These are phyloP conservation scores for Aix galericulata DNA, from an alignment of 2,113 vertebrate genomes.

Conservation along the genomic window DNA sequence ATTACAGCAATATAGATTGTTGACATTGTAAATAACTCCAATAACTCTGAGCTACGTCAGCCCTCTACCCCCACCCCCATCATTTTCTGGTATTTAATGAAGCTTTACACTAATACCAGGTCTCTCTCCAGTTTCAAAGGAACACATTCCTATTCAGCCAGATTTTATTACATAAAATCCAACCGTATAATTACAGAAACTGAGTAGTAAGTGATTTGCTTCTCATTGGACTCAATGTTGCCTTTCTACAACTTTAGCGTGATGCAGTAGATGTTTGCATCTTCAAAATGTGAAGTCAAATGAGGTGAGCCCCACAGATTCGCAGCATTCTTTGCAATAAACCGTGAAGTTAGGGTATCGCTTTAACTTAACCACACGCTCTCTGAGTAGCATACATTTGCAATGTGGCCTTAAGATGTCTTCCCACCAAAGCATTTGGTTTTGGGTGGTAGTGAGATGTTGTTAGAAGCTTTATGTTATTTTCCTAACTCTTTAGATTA, in stretches of 20 bases:
- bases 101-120: not conserved
- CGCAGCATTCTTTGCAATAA: not conserved
- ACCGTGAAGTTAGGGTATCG: not conserved
- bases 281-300: not conserved
- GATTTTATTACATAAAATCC: not conserved
- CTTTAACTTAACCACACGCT: not conserved
- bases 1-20: not conserved
- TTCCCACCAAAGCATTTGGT: not conserved
- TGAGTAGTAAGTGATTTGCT: not conserved
- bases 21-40: not conserved
- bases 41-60: not conserved
- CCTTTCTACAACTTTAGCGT: not conserved
- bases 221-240: not conserved
- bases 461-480: not conserved
- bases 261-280: not conserved
- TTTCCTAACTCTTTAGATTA: not conserved
- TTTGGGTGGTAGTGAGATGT: not conserved
- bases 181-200: not conserved
- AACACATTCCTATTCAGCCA: not conserved
- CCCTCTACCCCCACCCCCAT: not conserved
- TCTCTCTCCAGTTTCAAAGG: not conserved
- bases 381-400: not conserved
- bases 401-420: accelerated
- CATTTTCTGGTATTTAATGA: not conserved
- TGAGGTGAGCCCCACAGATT: not conserved